Evolutionary conservation across 2,888 invertebrate species (phyloP), one percentile per base, ranked within the genome.

Genomic region (Eretmocerus hayati): DNA sequence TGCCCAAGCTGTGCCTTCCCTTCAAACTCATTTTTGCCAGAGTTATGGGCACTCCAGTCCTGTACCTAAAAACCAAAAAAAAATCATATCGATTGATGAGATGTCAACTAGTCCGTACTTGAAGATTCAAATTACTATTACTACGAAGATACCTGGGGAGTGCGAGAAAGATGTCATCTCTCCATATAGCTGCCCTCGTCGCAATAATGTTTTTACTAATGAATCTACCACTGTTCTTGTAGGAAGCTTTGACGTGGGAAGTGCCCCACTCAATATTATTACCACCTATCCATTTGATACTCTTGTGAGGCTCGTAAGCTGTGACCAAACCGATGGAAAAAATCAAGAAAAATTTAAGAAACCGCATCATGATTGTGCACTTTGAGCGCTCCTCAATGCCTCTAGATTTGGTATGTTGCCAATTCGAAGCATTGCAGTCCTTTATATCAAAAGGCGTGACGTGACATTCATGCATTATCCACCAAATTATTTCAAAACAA

Each of bases 1-100:
- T 75, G 59, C 71, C 68, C 3, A 78, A 72, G 43, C 75, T 64
- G 53, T 77, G 76, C 22, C 74, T 72, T 47, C 67, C 72, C 67
- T 84, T 76, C 55, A 80, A 63, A 13, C 74, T 72, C 30, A 81
- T 72, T 53, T 69, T 76, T 19, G 76, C 82, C 32, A 82, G 62
- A 2, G 81, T 81, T 43, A 77, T 76, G 11, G 82, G 81, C 1
- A 80, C 77, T 23, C 82, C 82, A 38, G 75, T 68, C 53, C 77
- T 78, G 62, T 77, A 81, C 38, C 82, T 69, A 13, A 13, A 33
- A 33, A 9, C 15, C 30, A 30, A 8, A 30, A 30, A 9, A n/a
- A n/a, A n/a, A 11, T 26, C 11, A 11, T n/a, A n/a, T 26, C 11
- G 26, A 9, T 6, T 26, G 11, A n/a, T 26, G 11, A 9, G 26